A percentile compares a stretch with the other conserved stretches of the same genome.
phyloP scores from a whole-genome alignment of 2,113 vertebrate genomes.

The Pogona vitticeps region DNA sequence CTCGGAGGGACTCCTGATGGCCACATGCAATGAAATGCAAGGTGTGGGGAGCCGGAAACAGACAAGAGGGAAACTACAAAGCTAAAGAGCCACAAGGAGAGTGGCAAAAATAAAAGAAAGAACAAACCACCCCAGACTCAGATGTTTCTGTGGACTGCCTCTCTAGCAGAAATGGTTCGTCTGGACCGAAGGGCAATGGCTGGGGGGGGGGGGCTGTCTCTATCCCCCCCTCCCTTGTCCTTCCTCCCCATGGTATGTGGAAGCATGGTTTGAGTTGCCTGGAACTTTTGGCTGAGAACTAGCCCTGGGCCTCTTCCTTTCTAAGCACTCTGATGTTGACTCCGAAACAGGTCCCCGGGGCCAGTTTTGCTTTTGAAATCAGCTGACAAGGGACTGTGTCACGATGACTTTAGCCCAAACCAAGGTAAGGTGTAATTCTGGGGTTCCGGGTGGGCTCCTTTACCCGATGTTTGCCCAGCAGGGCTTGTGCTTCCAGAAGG shows the following conservation, averaged over 20 bases:
- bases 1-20: neutral
- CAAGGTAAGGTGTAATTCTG: neutral
- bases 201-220: neutral
- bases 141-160: too few relatives aligned
- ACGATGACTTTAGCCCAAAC: neutral
- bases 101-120: neutral
- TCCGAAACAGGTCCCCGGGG: rapidly evolving
- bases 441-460: rapidly evolving
- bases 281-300: neutral
- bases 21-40: rapidly evolving
- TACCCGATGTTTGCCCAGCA: neutral
- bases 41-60: rapidly evolving
- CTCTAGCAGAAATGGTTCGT: neutral
- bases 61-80: neutral
- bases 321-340: neutral
- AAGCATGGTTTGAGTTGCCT: neutral
- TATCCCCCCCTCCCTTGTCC: too few relatives aligned
- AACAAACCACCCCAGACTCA: neutral
- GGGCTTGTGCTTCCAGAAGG: too few relatives aligned
- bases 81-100: constrained; percentile 19
- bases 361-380: neutral
- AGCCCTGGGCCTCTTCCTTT: neutral
- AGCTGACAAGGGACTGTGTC: neutral
- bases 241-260: neutral
- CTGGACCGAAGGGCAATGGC: neutral